Conservation (phyloP, 2,888 invertebrate genomes). For the Drosophila mettleri region DNA sequence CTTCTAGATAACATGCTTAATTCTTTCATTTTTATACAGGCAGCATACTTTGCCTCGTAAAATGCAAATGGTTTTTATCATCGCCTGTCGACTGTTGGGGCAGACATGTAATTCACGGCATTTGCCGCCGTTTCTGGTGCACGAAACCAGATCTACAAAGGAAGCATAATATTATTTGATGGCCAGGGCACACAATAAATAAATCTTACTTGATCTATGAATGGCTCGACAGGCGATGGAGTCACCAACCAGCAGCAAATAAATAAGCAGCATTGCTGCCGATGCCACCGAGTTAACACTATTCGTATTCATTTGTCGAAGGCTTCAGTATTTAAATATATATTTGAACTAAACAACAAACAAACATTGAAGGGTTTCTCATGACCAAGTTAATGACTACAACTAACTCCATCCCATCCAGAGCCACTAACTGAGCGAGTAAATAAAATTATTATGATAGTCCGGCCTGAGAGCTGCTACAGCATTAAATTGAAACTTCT, state of each 20-base stretch:
- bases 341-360: neutral
- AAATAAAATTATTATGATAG: conserved; percentile 68
- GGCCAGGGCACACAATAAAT: neutral
- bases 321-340: neutral
- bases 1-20: neutral
- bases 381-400: conserved; percentile 7
- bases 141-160: conserved; percentile 16
- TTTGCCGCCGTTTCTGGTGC: conserved; percentile 1
- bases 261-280: conserved; percentile 14
- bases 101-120: conserved; percentile 20
- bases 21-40: neutral
- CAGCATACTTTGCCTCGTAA: conserved; percentile 25
- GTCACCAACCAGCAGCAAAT: conserved; percentile 15
- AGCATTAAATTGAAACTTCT: conserved; percentile 69
- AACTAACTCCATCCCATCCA: neutral
- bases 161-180: neutral
- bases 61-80: conserved; percentile 16
- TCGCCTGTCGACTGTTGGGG: neutral
- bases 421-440: conserved; percentile 58
- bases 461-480: conserved; percentile 42
- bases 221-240: conserved; percentile 7
- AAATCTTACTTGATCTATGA: conserved; percentile 9
- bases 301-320: conserved; percentile 2
- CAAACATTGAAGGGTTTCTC: conserved; percentile 29
- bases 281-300: neutral